Base-by-base conservation (phyloP, 2,888 invertebrate genomes). In the Lithophane ornitopus region DNA sequence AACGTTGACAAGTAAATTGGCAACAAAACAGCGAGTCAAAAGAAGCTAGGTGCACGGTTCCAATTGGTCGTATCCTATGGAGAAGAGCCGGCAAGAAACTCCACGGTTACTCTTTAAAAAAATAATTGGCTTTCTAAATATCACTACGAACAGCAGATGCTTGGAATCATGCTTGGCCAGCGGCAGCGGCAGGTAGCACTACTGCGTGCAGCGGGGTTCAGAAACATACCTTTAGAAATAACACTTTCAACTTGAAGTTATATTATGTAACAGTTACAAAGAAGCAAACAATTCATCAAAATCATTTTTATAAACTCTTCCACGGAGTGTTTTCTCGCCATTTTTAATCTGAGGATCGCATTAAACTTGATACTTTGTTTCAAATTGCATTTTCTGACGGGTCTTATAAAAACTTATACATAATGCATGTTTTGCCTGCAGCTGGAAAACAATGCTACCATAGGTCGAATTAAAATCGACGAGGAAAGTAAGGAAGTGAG, bases 351-450 rank as follows among this genome's bases (percentile, higher is more conserved):
- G 81, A 84, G 91, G 91, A 94, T 94, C 94, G 91, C 95, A 96
- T 95, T 95, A 95, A 95, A 96, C 94, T 95, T 95, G 94, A 95
- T 95, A 95, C 95, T 95, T 95, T 95, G 95, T 96, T 94, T 95
- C 92, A 95, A 95, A 96, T 96, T 96, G 95, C 95, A 94, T 96
- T 95, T 93, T 94, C 94, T 93, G 92, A 92, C 93, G 93, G 91
- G 89, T 91, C 93, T 95, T 94, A 91, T 93, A 95, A 95, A 95
- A 95, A 95, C 92, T 92, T 93, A 96, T 96, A 96, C 96, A 96
- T 96, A 95, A 96, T 96, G 95, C 95, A 96, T 95, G 93, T 89
- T 92, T 90, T 88, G 94, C 94, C 91, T 93, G 94, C 94, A 95
- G 93, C 95, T 94, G 93, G 92, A 75, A 54, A 69, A 69, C 46